Evolutionary conservation across 1,140 invertebrate species (phyloP).

Genomic region (Trypoxylus dichotomus): DNA sequence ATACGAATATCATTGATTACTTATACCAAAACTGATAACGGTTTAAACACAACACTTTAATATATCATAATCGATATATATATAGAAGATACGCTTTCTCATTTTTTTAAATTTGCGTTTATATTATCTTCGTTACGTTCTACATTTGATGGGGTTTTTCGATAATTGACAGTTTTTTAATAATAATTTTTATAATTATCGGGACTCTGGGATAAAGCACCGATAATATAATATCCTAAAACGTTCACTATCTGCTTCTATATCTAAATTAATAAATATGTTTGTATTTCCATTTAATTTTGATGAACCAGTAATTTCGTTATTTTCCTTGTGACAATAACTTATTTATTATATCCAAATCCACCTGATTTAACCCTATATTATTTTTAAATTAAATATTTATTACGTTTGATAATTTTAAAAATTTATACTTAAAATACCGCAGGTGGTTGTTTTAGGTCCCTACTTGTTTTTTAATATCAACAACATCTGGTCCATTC

Average conservation of each 20-base stretch:
- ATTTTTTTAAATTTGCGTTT: not conserved
- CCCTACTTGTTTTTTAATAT: no score
- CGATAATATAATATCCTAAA: constrained; percentile 23
- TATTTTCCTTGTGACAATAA: constrained; percentile 30
- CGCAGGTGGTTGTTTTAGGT: no score
- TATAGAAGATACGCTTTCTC: not conserved
- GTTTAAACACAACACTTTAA: not conserved
- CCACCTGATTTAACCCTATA: no score
- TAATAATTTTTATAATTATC: not conserved
- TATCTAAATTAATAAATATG: constrained; percentile 31
- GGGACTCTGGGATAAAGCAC: not conserved
- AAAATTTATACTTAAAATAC: no score
- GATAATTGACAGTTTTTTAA: not conserved
- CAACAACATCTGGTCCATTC: no score
- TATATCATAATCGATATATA: constrained; percentile 3
- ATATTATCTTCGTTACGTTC: not conserved
- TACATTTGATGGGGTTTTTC: not conserved
- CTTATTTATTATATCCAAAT: no score
- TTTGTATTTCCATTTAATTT: constrained; percentile 26
- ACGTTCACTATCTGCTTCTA: constrained; percentile 36
- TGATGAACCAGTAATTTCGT: constrained; percentile 26
- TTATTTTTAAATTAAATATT: no score
- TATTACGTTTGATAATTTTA: no score
- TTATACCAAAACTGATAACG: not conserved
- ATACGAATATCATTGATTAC: not conserved